Evolutionary conservation across 1,140 invertebrate genomes (phyloP).

Genomic region (Penaeus indicus): DNA sequence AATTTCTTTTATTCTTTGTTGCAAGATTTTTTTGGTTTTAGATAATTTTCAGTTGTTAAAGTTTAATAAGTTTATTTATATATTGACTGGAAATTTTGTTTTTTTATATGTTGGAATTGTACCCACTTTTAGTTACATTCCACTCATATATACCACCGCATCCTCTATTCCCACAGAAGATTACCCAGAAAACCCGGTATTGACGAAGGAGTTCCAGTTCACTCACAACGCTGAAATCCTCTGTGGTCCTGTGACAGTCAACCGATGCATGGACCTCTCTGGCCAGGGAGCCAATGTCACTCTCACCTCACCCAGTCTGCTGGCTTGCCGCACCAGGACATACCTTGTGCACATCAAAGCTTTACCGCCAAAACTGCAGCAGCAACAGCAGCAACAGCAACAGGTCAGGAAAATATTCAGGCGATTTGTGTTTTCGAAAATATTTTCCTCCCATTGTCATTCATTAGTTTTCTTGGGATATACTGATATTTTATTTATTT

Average conservation of each 20-base stretch:
- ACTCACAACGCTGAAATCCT: conserved; percentile 90
- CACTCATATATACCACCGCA: neutral
- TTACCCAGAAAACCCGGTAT: conserved; percentile 77
- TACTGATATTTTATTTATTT: neutral
- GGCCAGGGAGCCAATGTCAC: conserved; percentile 86
- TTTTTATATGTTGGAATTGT: too few relatives aligned
- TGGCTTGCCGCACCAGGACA: conserved; percentile 69
- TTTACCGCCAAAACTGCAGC: conserved; percentile 69
- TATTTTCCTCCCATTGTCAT: neutral
- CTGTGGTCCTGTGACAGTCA: conserved; percentile 87
- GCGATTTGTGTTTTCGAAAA: too few relatives aligned
- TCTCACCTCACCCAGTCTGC: conserved; percentile 87
- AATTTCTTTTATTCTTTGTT: neutral
- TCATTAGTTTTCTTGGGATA: neutral
- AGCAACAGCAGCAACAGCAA: conserved; percentile 36
- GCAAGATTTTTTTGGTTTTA: too few relatives aligned
- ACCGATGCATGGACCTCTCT: conserved; percentile 85
- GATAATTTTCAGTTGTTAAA: too few relatives aligned
- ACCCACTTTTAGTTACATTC: neutral
- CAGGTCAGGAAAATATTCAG: neutral
- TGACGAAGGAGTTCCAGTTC: conserved; percentile 84
- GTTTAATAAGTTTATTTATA: too few relatives aligned
- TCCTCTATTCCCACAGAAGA: conserved; percentile 41
- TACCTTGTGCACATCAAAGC: conserved; percentile 89
- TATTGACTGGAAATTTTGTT: too few relatives aligned